phyloP scores from a whole-genome alignment of 2,888 invertebrate genomes.

The Diplazon laetatorius region DNA sequence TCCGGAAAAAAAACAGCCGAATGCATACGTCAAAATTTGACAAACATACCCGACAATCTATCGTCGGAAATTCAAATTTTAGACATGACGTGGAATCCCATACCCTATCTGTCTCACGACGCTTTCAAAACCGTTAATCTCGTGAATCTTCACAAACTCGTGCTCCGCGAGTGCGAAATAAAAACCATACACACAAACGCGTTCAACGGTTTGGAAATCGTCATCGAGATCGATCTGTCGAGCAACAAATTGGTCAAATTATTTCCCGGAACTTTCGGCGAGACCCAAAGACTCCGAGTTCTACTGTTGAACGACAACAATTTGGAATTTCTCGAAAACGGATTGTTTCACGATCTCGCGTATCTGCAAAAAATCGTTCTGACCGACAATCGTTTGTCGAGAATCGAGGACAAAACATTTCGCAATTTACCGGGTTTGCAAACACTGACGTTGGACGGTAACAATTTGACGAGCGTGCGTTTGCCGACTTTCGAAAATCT shows the following conservation, averaged over 20 bases:
- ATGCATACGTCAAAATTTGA: conserved; percentile 88
- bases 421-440: conserved; percentile 87
- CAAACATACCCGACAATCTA: conserved; percentile 88
- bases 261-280: conserved; percentile 88
- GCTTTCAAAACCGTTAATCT: conserved; percentile 89
- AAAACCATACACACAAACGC: conserved; percentile 89
- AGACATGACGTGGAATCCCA: conserved; percentile 88
- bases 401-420: conserved; percentile 89
- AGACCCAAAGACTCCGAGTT: conserved; percentile 88
- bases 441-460: conserved; percentile 88
- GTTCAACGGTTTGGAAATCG: conserved; percentile 89
- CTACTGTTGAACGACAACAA: conserved; percentile 90
- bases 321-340: conserved; percentile 88
- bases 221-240: conserved; percentile 93
- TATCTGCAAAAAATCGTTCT: conserved; percentile 90
- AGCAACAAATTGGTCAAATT: conserved; percentile 88
- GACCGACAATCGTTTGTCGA: conserved; percentile 89
- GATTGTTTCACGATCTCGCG: conserved; percentile 89
- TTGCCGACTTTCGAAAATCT: conserved; percentile 87
- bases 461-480: conserved; percentile 88
- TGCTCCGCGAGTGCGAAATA: conserved; percentile 89
- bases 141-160: conserved; percentile 91
- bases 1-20: conserved; percentile 93
- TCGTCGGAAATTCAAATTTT: conserved; percentile 87
- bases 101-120: conserved; percentile 86